Percentiles rank a stretch among this genome's conserved stretches.
phyloP scores from a whole-genome alignment of 2,888 invertebrate genomes.

The Altica lythri region DNA sequence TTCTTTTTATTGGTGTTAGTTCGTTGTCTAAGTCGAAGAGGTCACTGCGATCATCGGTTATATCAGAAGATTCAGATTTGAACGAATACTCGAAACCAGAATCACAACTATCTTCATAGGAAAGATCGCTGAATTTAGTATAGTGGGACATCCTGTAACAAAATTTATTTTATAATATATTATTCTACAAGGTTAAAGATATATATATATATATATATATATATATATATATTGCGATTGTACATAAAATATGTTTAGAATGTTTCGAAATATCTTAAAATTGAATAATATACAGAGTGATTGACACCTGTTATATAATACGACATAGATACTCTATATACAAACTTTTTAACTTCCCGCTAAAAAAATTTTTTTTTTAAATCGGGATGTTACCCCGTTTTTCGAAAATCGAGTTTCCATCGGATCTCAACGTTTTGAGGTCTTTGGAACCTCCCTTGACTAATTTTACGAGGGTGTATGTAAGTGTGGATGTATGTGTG shows the following conservation, averaged over 20 bases:
- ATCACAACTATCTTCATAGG: slow-evolving; percentile 69
- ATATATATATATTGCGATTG: not conserved
- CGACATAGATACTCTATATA: not conserved
- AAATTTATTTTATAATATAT: not conserved
- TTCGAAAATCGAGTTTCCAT: too few relatives aligned
- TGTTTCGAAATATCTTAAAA: too few relatives aligned
- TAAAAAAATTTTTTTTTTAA: too few relatives aligned
- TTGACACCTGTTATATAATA: not conserved
- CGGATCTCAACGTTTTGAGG: too few relatives aligned
- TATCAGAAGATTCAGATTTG: slow-evolving; percentile 59
- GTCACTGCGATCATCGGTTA: slow-evolving; percentile 51
- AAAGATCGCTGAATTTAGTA: slow-evolving; percentile 41
- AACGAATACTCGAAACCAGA: slow-evolving; percentile 78
- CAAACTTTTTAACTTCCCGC: too few relatives aligned
- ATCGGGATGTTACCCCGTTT: too few relatives aligned
- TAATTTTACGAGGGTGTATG: too few relatives aligned
- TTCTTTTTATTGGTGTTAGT: slow-evolving; percentile 39
- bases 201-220: not conserved
- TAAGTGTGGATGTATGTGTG: too few relatives aligned
- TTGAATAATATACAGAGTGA: too few relatives aligned
- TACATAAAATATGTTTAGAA: not conserved
- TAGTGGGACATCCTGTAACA: slow-evolving; percentile 41
- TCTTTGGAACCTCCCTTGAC: too few relatives aligned
- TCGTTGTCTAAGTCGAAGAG: slow-evolving; percentile 52
- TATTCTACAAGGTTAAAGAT: not conserved